These are phyloP conservation scores for Apis cerana DNA, from an alignment of 1,140 invertebrate genomes.

Conservation along the genomic window DNA sequence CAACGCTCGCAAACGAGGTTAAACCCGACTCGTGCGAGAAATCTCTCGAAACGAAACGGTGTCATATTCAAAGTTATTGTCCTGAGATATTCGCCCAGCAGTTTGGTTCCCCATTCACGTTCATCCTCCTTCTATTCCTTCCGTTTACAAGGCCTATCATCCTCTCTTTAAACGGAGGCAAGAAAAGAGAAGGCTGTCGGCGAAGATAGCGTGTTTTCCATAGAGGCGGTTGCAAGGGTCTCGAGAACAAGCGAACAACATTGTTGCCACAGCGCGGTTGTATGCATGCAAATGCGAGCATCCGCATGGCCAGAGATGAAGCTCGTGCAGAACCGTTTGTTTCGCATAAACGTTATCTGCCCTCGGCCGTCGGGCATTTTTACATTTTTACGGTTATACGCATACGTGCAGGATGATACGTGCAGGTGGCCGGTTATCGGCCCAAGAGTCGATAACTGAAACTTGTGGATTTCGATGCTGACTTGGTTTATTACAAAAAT, in stretches of 20 bases:
- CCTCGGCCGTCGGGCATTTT: conserved; percentile 16
- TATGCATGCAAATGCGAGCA: conserved; percentile 37
- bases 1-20: no score
- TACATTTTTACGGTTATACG: conserved; percentile 42
- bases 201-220: conserved; percentile 6
- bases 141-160: conserved; percentile 10
- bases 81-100: no score
- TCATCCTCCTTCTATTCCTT: no score
- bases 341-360: conserved; percentile 46
- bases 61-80: no score
- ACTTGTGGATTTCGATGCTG: background rate
- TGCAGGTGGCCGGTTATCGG: conserved; percentile 21
- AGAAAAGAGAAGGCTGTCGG: no score
- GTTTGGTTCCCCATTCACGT: no score
- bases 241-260: conserved; percentile 10
- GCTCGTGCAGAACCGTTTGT: conserved; percentile 20
- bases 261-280: background rate
- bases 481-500: background rate
- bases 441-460: background rate
- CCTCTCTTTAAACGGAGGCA: background rate
- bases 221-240: background rate
- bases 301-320: conserved; percentile 12
- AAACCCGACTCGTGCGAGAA: no score
- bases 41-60: no score
- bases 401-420: conserved; percentile 29